A percentile compares a stretch with the other conserved stretches of the same genome.
phyloP scores from a whole-genome alignment of 1,140 invertebrate genomes.

The Drosophila subobscura region DNA sequence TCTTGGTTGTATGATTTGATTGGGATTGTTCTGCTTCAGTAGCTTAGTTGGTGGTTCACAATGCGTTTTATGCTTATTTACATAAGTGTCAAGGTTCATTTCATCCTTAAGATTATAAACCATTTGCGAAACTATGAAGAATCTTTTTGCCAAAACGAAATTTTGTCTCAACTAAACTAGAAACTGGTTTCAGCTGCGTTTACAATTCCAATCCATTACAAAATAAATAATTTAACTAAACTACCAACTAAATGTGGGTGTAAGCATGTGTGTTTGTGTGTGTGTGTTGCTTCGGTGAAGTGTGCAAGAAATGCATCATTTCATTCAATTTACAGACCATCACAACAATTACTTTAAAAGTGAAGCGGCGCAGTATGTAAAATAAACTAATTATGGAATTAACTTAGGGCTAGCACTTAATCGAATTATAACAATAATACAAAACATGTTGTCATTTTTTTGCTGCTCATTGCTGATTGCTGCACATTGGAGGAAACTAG shows the following conservation, averaged over 20 bases:
- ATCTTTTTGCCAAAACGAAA: slow-evolving; percentile 83
- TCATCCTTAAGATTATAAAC: slow-evolving; percentile 49
- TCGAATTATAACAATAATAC: slow-evolving; percentile 66
- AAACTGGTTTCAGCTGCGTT: slow-evolving; percentile 25
- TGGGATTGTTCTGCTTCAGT: slow-evolving; percentile 46
- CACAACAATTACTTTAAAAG: slow-evolving; percentile 60
- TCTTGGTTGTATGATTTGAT: slow-evolving; percentile 36
- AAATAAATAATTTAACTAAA: slow-evolving; percentile 81
- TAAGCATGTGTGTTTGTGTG: slow-evolving; percentile 5
- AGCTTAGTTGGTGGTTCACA: slow-evolving; percentile 59
- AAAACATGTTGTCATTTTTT: slow-evolving; percentile 66
- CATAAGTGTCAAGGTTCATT: slow-evolving; percentile 63
- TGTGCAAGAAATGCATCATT: slow-evolving; percentile 52
- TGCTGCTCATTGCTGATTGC: slow-evolving; percentile 22
- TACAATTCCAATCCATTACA: slow-evolving; percentile 54
- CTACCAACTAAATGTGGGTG: slow-evolving; percentile 61
- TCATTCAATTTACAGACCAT: slow-evolving; percentile 61
- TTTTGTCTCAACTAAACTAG: slow-evolving; percentile 43
- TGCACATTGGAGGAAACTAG: slow-evolving; percentile 43
- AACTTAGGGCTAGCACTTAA: slow-evolving; percentile 40
- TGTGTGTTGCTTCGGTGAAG: slow-evolving; percentile 28
- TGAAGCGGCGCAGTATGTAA: slow-evolving; percentile 29
- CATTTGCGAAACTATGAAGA: slow-evolving; percentile 77
- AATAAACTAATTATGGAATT: slow-evolving; percentile 64
- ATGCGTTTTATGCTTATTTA: slow-evolving; percentile 71